Conservation (phyloP, 2,888 invertebrate genomes). For the Vanessa cardui region DNA sequence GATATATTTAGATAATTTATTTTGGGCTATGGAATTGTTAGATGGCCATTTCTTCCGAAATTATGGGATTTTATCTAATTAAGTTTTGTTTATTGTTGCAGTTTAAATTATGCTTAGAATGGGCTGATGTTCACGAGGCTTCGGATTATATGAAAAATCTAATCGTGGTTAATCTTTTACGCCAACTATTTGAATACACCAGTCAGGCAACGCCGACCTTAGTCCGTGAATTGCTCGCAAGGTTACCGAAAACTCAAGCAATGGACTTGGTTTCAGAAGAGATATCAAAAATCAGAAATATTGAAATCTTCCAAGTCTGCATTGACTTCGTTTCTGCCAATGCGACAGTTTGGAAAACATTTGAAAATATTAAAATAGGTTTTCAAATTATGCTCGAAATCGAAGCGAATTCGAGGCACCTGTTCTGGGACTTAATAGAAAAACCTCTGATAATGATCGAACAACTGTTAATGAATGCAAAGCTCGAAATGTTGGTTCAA, state of each 20-base stretch:
- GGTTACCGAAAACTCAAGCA: constrained; percentile 83
- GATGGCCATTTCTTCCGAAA: no score
- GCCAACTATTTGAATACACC: constrained; percentile 81
- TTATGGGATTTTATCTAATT: no score
- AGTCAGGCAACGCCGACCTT: constrained; percentile 68
- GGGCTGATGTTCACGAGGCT: constrained; percentile 85
- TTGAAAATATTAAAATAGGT: constrained; percentile 85
- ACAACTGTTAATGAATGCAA: constrained; percentile 93
- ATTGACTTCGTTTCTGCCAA: constrained; percentile 83
- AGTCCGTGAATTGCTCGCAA: constrained; percentile 81
- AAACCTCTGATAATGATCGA: constrained; percentile 91
- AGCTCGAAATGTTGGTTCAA: constrained; percentile 85
- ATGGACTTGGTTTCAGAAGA: constrained; percentile 85
- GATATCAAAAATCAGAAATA: constrained; percentile 84
- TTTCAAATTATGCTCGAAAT: constrained; percentile 86
- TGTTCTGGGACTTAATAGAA: constrained; percentile 85
- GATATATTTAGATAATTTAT: neutral
- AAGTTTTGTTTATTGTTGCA: constrained; percentile 48
- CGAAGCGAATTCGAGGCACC: constrained; percentile 78
- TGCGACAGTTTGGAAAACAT: constrained; percentile 74
- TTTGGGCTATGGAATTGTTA: neutral
- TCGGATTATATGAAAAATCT: constrained; percentile 81
- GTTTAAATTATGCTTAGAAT: constrained; percentile 86
- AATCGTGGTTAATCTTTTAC: constrained; percentile 79
- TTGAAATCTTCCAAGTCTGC: constrained; percentile 85